Percentiles rank a stretch among this genome's conserved stretches.
phyloP scores from a whole-genome alignment of 2,888 invertebrate genomes.

The Opisthograptis luteolata region DNA sequence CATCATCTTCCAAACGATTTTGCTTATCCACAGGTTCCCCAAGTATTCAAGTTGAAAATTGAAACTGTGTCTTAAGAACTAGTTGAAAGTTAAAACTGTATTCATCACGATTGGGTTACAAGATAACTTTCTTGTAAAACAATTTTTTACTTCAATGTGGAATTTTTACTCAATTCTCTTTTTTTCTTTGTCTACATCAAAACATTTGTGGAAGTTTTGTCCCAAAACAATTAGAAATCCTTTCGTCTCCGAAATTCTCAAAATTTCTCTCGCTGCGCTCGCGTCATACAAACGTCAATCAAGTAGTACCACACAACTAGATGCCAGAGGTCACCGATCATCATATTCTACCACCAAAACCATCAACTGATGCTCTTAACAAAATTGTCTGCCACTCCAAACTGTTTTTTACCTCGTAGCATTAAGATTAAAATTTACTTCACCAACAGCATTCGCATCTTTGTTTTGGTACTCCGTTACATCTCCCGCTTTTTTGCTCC shows the following conservation, averaged over 20 bases:
- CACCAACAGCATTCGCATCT: slow-evolving; percentile 38
- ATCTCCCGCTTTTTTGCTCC: slow-evolving; percentile 69
- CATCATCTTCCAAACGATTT: too few species aligned
- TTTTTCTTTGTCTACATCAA: background rate
- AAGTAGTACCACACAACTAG: slow-evolving; percentile 69
- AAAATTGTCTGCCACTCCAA: slow-evolving; percentile 38
- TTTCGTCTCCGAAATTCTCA: slow-evolving; percentile 59
- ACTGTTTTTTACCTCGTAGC: slow-evolving; percentile 39
- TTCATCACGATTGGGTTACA: too few species aligned
- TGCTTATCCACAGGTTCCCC: too few species aligned
- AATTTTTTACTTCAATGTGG: background rate
- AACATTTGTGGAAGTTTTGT: slow-evolving; percentile 15
- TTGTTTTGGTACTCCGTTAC: slow-evolving; percentile 51
- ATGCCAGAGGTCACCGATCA: slow-evolving; percentile 76
- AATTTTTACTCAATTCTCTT: background rate
- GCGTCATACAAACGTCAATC: slow-evolving; percentile 80
- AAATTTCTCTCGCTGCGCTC: slow-evolving; percentile 68
- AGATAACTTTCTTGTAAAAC: background rate
- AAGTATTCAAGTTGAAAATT: too few species aligned
- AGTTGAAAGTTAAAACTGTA: too few species aligned
- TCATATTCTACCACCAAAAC: slow-evolving; percentile 56
- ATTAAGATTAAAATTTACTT: slow-evolving; percentile 41
- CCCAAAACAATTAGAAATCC: slow-evolving; percentile 50
- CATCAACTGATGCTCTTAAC: slow-evolving; percentile 20
- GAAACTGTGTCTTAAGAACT: too few species aligned